A percentile compares a stretch with the other conserved stretches of the same genome.
Evolutionary conservation across 2,113 vertebrate genomes (phyloP).

Genomic region (Chaetops frenatus): DNA sequence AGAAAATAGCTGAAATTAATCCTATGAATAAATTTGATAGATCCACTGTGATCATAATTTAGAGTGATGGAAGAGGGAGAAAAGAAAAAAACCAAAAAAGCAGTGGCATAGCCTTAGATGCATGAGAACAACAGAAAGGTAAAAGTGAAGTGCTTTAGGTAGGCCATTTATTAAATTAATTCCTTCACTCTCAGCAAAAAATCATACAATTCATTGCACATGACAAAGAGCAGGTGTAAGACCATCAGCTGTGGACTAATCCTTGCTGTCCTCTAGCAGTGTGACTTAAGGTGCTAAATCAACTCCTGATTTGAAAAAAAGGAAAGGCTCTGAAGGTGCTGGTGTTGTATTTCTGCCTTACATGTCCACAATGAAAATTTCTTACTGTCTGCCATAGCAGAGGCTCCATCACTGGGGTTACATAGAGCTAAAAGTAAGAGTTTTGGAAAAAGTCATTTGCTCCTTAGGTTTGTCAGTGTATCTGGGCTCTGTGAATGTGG

Average conservation of each 20-base stretch:
- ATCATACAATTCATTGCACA: neutral
- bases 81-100: neutral
- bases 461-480: neutral
- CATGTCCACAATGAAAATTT: neutral
- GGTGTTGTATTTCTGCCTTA: neutral
- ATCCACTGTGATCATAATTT: neutral
- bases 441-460: neutral
- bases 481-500: neutral
- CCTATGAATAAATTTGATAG: neutral
- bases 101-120: neutral
- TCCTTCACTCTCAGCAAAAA: neutral
- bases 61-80: neutral
- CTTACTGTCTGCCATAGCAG: neutral
- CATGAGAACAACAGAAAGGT: neutral
- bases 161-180: neutral
- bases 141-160: neutral
- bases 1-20: constrained; percentile 21
- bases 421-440: neutral
- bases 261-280: neutral
- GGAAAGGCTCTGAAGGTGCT: neutral
- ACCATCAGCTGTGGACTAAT: neutral
- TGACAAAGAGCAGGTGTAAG: neutral
- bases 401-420: neutral
- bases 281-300: neutral
- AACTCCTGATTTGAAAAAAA: neutral